Base-by-base conservation (phyloP, 2,113 vertebrate species). In the Hippocampus comes region DNA sequence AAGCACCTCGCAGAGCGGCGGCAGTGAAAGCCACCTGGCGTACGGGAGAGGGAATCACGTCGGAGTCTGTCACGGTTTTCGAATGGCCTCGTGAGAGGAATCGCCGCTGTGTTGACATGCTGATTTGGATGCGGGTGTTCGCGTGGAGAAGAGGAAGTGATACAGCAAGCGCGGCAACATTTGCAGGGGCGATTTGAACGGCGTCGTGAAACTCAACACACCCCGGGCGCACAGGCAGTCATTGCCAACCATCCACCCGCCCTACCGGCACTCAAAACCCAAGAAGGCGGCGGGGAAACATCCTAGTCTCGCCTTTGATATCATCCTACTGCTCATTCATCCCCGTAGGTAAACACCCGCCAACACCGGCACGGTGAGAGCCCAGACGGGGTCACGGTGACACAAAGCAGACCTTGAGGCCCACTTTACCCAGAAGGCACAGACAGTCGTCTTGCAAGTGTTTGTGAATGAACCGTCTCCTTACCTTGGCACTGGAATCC, bases 401-500 rank as follows among this genome's bases (percentile, higher is more conserved):
- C n/a, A 46, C 10, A 46, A 65, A 42, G 63, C 63, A 65, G 63
- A 65, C 63, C 21, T 64, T 4, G 30, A 46, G 46, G 61, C 78
- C 74, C 59, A 21, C 67, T 70, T 67, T 0, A 78, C 80, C 80
- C 73, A 67, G 81, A 85, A 84, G 30, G 30, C 79, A 80, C 78
- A 60, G 79, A 85, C 85, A 86, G 43, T 30, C 79, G 82, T 78
- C 85, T 76, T 34, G 68, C 78, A 88, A 64, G 51, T 53, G 23
- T 82, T 85, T 85, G 78, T 82, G 86, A 84, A 76, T 77, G 84
- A 75, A 78, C 70, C 12, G 0, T 6, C 15, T 27, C 79, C 90
- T 87, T 87, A 92, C 91, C 91, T 92, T 92, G 91, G 86, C 91
- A 92, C 87, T 91, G 90, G 82, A 90, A 92, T 78, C 91, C 91